Conservation (phyloP, 2,888 invertebrate species). For the Torymus tubicola region DNA sequence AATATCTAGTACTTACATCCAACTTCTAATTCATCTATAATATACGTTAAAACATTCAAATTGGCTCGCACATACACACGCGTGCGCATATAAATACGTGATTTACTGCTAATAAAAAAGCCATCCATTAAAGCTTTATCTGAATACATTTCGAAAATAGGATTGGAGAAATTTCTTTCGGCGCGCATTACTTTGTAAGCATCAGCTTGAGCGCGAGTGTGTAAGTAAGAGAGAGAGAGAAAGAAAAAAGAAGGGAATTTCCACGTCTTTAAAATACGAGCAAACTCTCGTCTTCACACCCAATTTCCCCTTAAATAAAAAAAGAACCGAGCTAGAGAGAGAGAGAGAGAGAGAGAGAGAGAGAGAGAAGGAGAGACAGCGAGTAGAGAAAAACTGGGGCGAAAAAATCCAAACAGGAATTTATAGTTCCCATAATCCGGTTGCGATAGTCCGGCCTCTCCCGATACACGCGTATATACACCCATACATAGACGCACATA, state of each 20-base stretch:
- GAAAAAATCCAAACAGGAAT: conserved; percentile 45
- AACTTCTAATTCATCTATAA: too few relatives aligned
- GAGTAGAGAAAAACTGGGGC: neutral
- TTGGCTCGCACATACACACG: too few relatives aligned
- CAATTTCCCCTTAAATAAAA: conserved; percentile 27
- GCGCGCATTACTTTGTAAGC: neutral
- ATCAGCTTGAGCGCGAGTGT: neutral
- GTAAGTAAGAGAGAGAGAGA: too few relatives aligned
- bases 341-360: neutral
- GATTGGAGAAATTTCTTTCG: conserved; percentile 14
- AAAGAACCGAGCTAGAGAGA: neutral
- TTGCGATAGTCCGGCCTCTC: conserved; percentile 24
- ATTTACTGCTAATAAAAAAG: neutral
- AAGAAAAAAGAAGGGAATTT: conserved; percentile 5
- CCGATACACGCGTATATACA: neutral
- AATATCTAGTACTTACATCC: too few relatives aligned
- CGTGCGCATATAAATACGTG: neutral
- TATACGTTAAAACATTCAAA: too few relatives aligned
- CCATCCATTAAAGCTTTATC: conserved; percentile 3
- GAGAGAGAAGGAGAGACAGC: neutral
- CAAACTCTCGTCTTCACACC: conserved; percentile 26
- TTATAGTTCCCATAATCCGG: conserved; percentile 38
- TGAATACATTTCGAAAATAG: conserved; percentile 16
- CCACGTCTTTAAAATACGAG: conserved; percentile 36
- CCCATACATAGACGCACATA: too few relatives aligned